Evolutionary conservation across 2,888 invertebrate species (phyloP).

Genomic region (Xanthia togata): DNA sequence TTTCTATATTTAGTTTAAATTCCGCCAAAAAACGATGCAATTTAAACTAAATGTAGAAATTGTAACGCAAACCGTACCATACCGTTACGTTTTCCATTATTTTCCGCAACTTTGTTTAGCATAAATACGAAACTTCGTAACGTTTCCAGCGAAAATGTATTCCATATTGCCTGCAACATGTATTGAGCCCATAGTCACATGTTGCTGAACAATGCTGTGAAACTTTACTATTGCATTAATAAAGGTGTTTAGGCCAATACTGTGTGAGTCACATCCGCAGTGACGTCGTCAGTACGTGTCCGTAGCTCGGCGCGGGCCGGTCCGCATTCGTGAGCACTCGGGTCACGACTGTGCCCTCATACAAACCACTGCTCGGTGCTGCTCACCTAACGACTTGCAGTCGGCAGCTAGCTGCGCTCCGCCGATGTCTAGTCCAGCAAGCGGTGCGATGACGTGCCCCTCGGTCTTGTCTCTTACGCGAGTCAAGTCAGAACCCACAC

Average conservation of each 20-base stretch:
- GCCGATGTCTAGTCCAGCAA: neutral
- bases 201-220: neutral
- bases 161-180: neutral
- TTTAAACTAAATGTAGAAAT: neutral
- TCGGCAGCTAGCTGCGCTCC: neutral
- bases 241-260: conserved; percentile 9
- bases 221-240: neutral
- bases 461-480: conserved; percentile 4
- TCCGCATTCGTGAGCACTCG: too few species aligned
- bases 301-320: too few species aligned
- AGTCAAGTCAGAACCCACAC: neutral
- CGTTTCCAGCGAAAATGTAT: neutral
- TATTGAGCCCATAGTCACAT: neutral
- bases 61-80: neutral
- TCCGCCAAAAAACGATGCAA: neutral
- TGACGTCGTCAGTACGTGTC: neutral
- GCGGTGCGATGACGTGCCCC: conserved; percentile 23
- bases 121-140: neutral
- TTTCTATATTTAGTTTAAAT: neutral
- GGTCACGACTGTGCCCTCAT: neutral
- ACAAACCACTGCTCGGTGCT: neutral
- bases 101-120: neutral
- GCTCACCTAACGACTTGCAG: neutral
- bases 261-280: neutral
- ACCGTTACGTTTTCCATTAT: neutral